Percentiles rank a stretch among this genome's conserved stretches.
phyloP scores from a whole-genome alignment of 1,140 invertebrate species.

The Vanessa atalanta region DNA sequence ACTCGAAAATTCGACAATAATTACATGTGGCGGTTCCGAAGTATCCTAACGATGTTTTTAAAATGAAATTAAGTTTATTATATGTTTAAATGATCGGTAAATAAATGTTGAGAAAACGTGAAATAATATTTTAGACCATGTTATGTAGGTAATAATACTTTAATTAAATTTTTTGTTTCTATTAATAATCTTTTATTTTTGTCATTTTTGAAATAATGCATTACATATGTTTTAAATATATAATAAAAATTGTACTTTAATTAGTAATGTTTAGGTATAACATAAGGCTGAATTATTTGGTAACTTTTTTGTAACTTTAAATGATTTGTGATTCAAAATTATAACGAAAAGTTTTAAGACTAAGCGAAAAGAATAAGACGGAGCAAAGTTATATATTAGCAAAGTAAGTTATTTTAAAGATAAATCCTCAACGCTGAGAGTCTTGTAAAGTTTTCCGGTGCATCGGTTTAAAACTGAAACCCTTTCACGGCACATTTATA shows the following conservation, averaged over 20 bases:
- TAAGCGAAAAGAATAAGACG: constrained; percentile 17
- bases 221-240: no score
- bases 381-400: constrained; percentile 26
- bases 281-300: no score
- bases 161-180: no score
- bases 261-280: no score
- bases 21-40: constrained; percentile 8
- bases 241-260: no score
- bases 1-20: constrained; percentile 20
- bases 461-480: constrained; percentile 26
- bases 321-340: neutral
- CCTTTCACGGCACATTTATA: constrained; percentile 17
- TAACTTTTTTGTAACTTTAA: neutral
- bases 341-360: constrained; percentile 23
- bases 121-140: neutral
- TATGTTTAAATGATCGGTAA: constrained; percentile 16
- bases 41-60: constrained; percentile 1
- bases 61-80: constrained; percentile 24
- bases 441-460: constrained; percentile 14
- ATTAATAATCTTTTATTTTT: no score
- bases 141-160: no score
- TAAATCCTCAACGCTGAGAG: constrained; percentile 22
- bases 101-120: neutral
- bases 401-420: constrained; percentile 29
- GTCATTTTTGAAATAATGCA: no score